Percentiles rank a stretch among this genome's conserved stretches.
Conservation (phyloP, 1,140 invertebrate species). For the Tribolium madens region DNA sequence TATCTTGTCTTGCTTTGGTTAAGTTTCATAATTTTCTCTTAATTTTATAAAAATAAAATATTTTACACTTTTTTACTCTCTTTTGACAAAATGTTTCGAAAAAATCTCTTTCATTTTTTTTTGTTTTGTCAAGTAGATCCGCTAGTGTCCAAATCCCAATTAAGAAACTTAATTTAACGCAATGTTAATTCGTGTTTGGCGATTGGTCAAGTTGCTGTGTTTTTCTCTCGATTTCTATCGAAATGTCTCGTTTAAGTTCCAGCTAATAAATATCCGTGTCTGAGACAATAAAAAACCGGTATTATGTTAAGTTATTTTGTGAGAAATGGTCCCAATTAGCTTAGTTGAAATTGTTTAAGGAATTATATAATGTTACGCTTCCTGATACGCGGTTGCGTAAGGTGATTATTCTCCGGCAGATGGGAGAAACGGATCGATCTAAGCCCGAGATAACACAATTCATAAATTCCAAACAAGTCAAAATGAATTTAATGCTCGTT, state of each 20-base stretch:
- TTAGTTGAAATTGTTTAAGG: conserved; percentile 14
- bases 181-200: background rate
- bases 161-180: background rate
- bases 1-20: too few species aligned
- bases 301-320: conserved; percentile 35
- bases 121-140: too few species aligned
- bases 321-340: conserved; percentile 33
- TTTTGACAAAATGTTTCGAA: too few species aligned
- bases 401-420: conserved; percentile 13
- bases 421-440: conserved; percentile 25
- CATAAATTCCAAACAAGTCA: conserved; percentile 11
- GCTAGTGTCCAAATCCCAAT: background rate
- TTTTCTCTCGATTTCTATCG: background rate
- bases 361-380: conserved; percentile 28
- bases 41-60: too few species aligned
- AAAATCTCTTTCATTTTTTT: too few species aligned
- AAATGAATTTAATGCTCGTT: too few species aligned
- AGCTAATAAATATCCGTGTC: conserved; percentile 16
- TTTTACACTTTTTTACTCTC: too few species aligned
- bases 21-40: too few species aligned
- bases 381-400: conserved; percentile 26
- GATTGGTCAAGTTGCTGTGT: conserved; percentile 1
- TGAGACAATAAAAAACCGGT: conserved; percentile 26
- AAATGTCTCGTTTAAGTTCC: background rate
- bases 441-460: conserved; percentile 4